Evolutionary conservation across 2,113 vertebrate genomes (phyloP).

Genomic region (Alexandromys fortis): DNA sequence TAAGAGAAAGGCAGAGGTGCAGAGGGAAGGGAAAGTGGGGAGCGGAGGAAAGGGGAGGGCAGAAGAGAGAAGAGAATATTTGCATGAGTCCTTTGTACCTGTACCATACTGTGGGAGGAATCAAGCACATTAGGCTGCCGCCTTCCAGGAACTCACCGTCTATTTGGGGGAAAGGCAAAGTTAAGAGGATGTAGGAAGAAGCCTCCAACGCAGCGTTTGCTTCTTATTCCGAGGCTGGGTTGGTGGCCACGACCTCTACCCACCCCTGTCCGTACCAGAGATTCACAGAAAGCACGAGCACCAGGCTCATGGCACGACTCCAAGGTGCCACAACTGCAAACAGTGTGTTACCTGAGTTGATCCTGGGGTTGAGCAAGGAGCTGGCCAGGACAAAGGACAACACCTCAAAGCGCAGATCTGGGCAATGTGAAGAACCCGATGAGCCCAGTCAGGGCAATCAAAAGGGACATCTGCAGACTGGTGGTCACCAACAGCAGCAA

Average conservation of each 20-base stretch:
- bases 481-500: background rate
- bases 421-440: background rate
- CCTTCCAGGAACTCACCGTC: background rate
- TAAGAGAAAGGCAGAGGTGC: background rate
- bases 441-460: background rate
- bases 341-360: background rate
- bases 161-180: background rate
- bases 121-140: background rate
- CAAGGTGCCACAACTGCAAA: background rate
- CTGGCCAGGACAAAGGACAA: background rate
- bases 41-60: background rate
- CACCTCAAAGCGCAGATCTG: background rate
- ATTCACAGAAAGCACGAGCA: background rate
- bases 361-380: background rate
- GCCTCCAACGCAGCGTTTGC: background rate
- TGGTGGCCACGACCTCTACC: background rate
- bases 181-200: background rate
- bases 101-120: background rate
- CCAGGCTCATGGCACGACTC: background rate
- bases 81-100: fast-evolving
- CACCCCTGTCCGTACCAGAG: background rate
- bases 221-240: background rate
- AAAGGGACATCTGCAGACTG: background rate
- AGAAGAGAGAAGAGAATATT: background rate
- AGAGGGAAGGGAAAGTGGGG: background rate